A percentile compares a stretch with the other conserved stretches of the same genome.
These are phyloP conservation scores for Epsilonema sp. DNA, from an alignment of 2,888 invertebrate genomes.

Conservation along the genomic window DNA sequence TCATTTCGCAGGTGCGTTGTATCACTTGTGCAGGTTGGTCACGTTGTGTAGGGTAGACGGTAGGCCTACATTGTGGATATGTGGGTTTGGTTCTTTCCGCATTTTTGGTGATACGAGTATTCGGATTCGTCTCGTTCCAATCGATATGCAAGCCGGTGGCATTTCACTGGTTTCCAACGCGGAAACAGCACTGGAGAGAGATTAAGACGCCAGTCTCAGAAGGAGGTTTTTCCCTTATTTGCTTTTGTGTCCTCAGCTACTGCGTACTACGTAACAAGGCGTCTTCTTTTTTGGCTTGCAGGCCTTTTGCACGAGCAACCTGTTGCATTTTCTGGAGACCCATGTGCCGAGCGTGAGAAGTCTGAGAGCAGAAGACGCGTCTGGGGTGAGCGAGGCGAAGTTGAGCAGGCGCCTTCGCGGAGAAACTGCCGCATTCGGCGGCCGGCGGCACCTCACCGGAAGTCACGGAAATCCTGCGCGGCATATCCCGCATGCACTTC, in stretches of 20 bases:
- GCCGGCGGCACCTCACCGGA: constrained; percentile 61
- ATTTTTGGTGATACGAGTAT: constrained; percentile 54
- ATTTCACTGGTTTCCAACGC: constrained; percentile 87
- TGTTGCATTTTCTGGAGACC: constrained; percentile 67
- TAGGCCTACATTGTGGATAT: too few relatives aligned
- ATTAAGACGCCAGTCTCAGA: constrained; percentile 86
- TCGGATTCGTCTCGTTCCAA: constrained; percentile 62
- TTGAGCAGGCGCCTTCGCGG: constrained; percentile 70
- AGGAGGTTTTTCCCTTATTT: too few relatives aligned
- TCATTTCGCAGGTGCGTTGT: constrained; percentile 46
- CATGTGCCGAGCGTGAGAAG: constrained; percentile 54
- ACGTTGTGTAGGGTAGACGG: too few relatives aligned
- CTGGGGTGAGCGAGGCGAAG: constrained; percentile 69
- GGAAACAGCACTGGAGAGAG: constrained; percentile 73
- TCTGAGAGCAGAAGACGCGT: constrained; percentile 38
- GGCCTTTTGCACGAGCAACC: constrained; percentile 67
- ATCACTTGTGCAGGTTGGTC: too few relatives aligned
- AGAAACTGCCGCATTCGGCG: constrained; percentile 53
- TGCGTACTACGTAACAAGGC: not conserved
- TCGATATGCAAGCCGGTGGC: constrained; percentile 68
- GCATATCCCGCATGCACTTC: constrained; percentile 37
- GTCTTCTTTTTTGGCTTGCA: constrained; percentile 21
- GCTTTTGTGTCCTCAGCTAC: too few relatives aligned
- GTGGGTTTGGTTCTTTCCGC: too few relatives aligned
- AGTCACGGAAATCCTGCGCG: constrained; percentile 46